Evolutionary conservation across 2,113 vertebrate genomes (phyloP), one percentile per base, ranked within the genome.

Genomic region (Melanotaenia duboulayi): DNA sequence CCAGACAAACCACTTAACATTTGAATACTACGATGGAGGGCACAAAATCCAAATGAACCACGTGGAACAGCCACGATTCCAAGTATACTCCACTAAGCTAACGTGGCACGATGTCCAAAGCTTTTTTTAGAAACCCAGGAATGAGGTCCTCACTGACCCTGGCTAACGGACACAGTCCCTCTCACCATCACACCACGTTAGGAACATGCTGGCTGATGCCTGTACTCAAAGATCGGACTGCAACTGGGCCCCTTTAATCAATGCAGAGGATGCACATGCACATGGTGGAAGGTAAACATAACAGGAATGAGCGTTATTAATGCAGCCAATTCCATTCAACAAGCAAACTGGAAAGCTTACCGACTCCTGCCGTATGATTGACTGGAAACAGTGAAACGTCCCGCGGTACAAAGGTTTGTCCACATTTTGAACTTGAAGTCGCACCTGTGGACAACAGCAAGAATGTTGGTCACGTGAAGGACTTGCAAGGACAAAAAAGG

Each of bases 331-430:
- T 13, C 19, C 11, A 16, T 48, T 0, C 4, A 22, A 35, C 39
- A 7, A 5, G 22, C 20, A 76, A 55, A 2, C 13, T 46, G 19
- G 16, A 7, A 13, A 61, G n/a, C 89, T 88, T 90, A 99, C 98
- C 44, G 96, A 95, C 90, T 99, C 98, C 80, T 99, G 97, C 48
- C 93, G 94, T 89, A 96, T 73, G 82, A 99, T 98, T 56, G 97
- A 95, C 87, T 96, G 96, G 92, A 99, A 99, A 91, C 98, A 99
- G 90, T 99, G 98, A 54, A 91, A 69, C 0, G 98, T 99, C 76
- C 98, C 97, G 1, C 95, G 95, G 88, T 99, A 99, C 48, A 96
- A 94, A 57, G 97, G 97, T 87, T 94, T 97, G 84, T 96, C 94
- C 72, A 89, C 86, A 90, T 91, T 96, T 91, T 99, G 97, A 63